Evolutionary conservation across 2,888 invertebrate species (phyloP).

Genomic region (Apodemia hepburni): DNA sequence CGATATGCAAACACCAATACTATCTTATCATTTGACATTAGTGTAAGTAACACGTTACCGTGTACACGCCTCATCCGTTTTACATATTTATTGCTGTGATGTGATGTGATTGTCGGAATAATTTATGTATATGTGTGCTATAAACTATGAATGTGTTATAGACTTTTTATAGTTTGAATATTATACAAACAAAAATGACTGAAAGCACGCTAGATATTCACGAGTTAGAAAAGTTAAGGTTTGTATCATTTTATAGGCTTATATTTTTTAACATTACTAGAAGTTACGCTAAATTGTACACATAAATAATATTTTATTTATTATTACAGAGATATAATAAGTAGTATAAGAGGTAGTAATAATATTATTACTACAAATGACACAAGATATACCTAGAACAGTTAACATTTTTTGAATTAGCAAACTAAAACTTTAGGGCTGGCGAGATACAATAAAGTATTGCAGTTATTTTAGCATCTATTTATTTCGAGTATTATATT

Average conservation of each 20-base stretch:
- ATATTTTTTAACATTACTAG: too few relatives aligned
- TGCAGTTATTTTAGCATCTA: too few relatives aligned
- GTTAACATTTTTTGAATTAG: too few relatives aligned
- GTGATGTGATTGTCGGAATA: conserved; percentile 37
- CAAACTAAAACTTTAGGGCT: too few relatives aligned
- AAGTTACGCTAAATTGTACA: too few relatives aligned
- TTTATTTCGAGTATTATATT: too few relatives aligned
- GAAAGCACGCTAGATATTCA: conserved; percentile 56
- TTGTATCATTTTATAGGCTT: neutral
- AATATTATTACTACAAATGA: too few relatives aligned
- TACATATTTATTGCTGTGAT: conserved; percentile 40
- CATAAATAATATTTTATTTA: too few relatives aligned
- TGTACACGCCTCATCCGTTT: conserved; percentile 44
- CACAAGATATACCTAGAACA: too few relatives aligned
- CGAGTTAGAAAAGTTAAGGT: conserved; percentile 67
- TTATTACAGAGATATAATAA: too few relatives aligned
- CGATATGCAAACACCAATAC: conserved; percentile 52
- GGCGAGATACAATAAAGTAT: too few relatives aligned
- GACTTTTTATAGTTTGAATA: conserved; percentile 15
- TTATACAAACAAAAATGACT: conserved; percentile 43
- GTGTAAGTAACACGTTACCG: conserved; percentile 48
- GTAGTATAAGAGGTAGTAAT: too few relatives aligned
- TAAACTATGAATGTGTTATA: conserved; percentile 23
- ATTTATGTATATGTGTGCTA: conserved; percentile 27
- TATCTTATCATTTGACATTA: conserved; percentile 68